Evolutionary conservation across 1,140 invertebrate species (phyloP).

Genomic region (Anastrepha ludens): DNA sequence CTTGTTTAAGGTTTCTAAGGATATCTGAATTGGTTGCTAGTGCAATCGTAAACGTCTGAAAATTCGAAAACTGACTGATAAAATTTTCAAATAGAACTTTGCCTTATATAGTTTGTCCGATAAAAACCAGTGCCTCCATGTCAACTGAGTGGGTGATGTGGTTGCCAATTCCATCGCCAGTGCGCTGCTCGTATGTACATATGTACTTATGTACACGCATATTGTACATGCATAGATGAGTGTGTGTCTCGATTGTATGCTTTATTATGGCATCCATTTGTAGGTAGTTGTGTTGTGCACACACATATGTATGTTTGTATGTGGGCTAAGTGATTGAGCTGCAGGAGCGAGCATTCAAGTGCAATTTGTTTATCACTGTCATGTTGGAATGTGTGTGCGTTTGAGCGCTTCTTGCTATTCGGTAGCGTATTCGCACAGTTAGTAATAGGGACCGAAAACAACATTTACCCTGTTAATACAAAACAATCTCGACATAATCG

Average conservation of each 20-base stretch:
- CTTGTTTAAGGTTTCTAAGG: not conserved
- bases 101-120: slow-evolving; percentile 48
- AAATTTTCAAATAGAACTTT: not conserved
- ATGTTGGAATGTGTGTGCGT: not conserved
- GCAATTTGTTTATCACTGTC: slow-evolving; percentile 12
- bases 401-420: not conserved
- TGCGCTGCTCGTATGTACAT: not conserved
- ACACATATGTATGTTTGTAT: not conserved
- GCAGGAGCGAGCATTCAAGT: slow-evolving; percentile 35
- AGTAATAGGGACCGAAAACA: not conserved
- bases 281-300: too few relatives aligned
- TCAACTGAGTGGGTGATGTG: slow-evolving; percentile 48
- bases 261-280: too few relatives aligned
- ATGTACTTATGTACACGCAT: not conserved
- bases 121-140: slow-evolving; percentile 47
- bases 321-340: slow-evolving; percentile 18
- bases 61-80: slow-evolving; percentile 51
- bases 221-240: too few relatives aligned
- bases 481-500: slow-evolving; percentile 8
- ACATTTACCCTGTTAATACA: not conserved
- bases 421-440: slow-evolving; percentile 2
- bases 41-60: slow-evolving; percentile 27
- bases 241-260: too few relatives aligned
- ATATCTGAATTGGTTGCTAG: slow-evolving; percentile 38
- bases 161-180: slow-evolving; percentile 11